Evolutionary conservation across 2,113 vertebrate genomes (phyloP).

Genomic region (Trachemys scripta): DNA sequence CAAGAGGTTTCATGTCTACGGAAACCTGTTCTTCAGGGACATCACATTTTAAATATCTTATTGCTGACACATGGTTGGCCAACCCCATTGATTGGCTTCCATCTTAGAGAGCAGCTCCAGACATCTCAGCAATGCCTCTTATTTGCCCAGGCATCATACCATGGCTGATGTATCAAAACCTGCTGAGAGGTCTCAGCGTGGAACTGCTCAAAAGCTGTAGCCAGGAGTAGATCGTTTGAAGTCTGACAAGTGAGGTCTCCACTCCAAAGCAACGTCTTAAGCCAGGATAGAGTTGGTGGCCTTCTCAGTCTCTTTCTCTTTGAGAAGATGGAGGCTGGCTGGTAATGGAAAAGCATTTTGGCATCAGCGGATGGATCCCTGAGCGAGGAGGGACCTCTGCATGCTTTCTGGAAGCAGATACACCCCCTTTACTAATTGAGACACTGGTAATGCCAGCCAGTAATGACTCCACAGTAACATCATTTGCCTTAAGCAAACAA

Average conservation of each 20-base stretch:
- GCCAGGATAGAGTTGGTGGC: background rate
- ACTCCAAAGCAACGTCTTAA: background rate
- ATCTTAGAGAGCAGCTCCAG: background rate
- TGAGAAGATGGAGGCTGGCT: background rate
- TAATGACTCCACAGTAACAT: background rate
- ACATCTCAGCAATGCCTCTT: background rate
- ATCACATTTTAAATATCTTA: background rate
- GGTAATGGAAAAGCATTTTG: background rate
- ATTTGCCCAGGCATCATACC: background rate
- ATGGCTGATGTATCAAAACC: background rate
- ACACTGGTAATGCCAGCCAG: background rate
- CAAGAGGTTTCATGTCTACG: background rate
- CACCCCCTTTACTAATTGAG: background rate
- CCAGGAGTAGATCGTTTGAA: background rate
- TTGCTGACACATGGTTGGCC: background rate
- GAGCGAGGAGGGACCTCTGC: background rate
- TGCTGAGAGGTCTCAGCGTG: background rate
- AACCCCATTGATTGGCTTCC: background rate
- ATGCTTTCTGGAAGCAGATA: background rate
- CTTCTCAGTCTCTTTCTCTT: background rate
- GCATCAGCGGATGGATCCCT: background rate
- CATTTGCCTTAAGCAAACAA: background rate
- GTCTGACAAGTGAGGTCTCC: background rate
- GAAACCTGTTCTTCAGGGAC: background rate
- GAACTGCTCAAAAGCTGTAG: background rate